Percentiles rank a stretch among this genome's conserved stretches.
Conservation (phyloP, 2,113 vertebrate genomes). For the Chloroceryle aenea region DNA sequence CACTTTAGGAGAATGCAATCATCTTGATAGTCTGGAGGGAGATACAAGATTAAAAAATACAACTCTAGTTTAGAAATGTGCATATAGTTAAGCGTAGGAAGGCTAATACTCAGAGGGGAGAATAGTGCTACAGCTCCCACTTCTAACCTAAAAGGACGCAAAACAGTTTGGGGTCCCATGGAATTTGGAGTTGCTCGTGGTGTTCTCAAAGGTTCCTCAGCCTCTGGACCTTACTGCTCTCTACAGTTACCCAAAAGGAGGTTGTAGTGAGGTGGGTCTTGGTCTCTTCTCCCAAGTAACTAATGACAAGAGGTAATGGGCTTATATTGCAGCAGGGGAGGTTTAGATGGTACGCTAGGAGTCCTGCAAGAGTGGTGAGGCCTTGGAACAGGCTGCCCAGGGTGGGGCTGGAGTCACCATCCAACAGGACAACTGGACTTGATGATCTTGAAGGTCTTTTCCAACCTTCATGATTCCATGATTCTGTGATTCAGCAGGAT, state of each 20-base stretch:
- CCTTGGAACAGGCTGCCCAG: too few relatives aligned
- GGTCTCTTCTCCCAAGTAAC: too few relatives aligned
- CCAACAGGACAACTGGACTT: too few relatives aligned
- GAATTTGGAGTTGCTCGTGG: not conserved
- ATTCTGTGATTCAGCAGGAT: not conserved
- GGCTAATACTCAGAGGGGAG: not conserved
- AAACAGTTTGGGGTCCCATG: not conserved
- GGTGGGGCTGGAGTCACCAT: too few relatives aligned
- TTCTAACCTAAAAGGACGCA: not conserved
- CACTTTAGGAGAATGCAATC: not conserved
- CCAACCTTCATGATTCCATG: too few relatives aligned
- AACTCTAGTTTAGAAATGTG: not conserved
- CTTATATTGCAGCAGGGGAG: too few relatives aligned
- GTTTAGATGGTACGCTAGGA: too few relatives aligned
- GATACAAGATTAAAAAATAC: not conserved
- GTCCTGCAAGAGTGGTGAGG: too few relatives aligned
- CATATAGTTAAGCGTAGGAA: not conserved
- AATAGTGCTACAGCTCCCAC: not conserved
- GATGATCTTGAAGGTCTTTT: too few relatives aligned
- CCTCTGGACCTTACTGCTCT: not conserved
- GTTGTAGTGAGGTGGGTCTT: too few relatives aligned
- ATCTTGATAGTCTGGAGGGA: not conserved
- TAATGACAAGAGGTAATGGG: too few relatives aligned
- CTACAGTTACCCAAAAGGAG: too few relatives aligned
- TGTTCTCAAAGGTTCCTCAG: not conserved